Percentiles rank a stretch among this genome's conserved stretches.
These are phyloP conservation scores for Tipula unca DNA, from an alignment of 2,888 invertebrate species.

Conservation along the genomic window DNA sequence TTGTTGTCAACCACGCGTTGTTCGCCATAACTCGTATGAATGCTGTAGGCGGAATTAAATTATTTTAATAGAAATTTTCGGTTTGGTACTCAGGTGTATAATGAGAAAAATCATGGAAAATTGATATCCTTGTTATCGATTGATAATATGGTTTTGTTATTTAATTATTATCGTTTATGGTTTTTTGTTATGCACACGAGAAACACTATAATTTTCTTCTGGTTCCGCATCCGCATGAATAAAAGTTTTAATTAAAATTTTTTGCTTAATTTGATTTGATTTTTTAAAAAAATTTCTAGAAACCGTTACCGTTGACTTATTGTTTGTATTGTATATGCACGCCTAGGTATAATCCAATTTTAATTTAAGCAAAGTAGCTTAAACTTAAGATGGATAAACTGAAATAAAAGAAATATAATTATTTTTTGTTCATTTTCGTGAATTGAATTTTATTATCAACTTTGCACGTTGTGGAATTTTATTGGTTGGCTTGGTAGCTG, in stretches of 20 bases:
- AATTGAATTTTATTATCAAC: constrained; percentile 17
- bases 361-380: background rate
- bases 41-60: background rate
- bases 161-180: background rate
- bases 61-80: background rate
- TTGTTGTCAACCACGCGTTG: background rate
- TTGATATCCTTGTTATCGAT: background rate
- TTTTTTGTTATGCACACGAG: background rate
- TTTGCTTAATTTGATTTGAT: no score
- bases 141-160: background rate
- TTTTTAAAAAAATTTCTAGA: no score
- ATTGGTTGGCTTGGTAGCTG: background rate
- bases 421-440: background rate
- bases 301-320: background rate
- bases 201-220: background rate
- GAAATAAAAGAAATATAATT: background rate
- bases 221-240: background rate
- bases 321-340: background rate
- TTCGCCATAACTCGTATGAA: background rate
- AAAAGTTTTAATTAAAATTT: background rate
- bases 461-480: constrained; percentile 18
- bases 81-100: no score
- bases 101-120: background rate
- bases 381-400: background rate
- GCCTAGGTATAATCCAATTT: background rate